Evolutionary conservation across 2,113 vertebrate genomes (phyloP).

Genomic region (Kryptolebias marmoratus): DNA sequence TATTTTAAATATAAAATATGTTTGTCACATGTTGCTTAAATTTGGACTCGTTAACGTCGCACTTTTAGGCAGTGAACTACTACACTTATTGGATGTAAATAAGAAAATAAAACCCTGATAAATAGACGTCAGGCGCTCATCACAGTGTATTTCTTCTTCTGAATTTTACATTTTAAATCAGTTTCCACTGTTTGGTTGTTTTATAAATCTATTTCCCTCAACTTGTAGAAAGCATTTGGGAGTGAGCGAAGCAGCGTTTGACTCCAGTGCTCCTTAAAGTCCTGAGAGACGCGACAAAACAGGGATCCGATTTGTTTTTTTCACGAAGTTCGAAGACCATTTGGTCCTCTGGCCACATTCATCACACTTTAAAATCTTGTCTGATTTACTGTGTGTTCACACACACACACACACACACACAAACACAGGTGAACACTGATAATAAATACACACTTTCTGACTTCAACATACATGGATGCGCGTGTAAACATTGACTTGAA

Average conservation of each 20-base stretch:
- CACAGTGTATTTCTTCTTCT: conserved; percentile 23
- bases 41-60: neutral
- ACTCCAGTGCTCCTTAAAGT: conserved; percentile 18
- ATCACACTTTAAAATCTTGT: conserved; percentile 24
- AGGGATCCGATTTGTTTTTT: too few relatives aligned
- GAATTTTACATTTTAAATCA: neutral
- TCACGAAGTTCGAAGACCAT: conserved; percentile 15
- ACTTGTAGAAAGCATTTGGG: conserved; percentile 15
- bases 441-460: conserved; percentile 38
- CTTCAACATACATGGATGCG: conserved; percentile 60
- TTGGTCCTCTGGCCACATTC: conserved; percentile 43
- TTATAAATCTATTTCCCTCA: conserved; percentile 13
- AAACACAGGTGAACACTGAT: conserved; percentile 30
- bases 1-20: neutral
- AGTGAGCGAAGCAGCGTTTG: too few relatives aligned
- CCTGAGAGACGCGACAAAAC: conserved; percentile 35
- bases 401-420: conserved; percentile 28
- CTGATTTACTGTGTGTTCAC: conserved; percentile 25
- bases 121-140: conserved; percentile 1
- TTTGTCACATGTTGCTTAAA: neutral
- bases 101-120: conserved; percentile 7
- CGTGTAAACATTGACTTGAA: conserved; percentile 74
- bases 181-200: conserved; percentile 1
- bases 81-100: neutral
- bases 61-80: neutral